Conservation (phyloP, 2,113 vertebrate genomes). For the Andinoacara biseriatus region DNA sequence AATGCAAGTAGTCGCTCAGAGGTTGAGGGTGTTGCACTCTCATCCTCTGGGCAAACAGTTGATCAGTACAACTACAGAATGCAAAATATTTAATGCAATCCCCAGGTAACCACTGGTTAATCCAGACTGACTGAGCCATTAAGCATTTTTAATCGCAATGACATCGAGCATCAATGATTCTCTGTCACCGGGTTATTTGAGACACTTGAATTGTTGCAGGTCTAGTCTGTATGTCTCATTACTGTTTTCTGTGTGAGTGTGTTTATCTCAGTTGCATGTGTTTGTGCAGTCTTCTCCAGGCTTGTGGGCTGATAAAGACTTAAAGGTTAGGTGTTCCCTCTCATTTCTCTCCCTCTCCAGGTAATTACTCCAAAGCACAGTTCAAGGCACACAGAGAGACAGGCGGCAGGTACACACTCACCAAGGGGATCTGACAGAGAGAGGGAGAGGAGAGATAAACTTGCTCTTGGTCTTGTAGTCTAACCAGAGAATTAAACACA, state of each 20-base stretch:
- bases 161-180: neutral
- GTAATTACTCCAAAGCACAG: slow-evolving; percentile 71
- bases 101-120: neutral
- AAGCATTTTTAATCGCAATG: neutral
- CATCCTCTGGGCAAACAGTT: too few relatives aligned
- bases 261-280: slow-evolving; percentile 31
- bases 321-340: slow-evolving; percentile 72
- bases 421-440: slow-evolving; percentile 48
- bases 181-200: neutral
- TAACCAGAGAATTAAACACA: slow-evolving; percentile 53
- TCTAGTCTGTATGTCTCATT: slow-evolving; percentile 23
- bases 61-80: too few relatives aligned
- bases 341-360: slow-evolving; percentile 62
- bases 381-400: slow-evolving; percentile 63
- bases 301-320: slow-evolving; percentile 57
- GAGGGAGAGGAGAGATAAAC: slow-evolving; percentile 52
- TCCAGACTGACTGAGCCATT: neutral
- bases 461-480: slow-evolving; percentile 42
- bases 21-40: too few relatives aligned
- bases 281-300: slow-evolving; percentile 26
- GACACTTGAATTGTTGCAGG: neutral
- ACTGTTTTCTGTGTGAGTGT: slow-evolving; percentile 36
- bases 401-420: slow-evolving; percentile 54
- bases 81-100: too few relatives aligned
- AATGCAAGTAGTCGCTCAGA: too few relatives aligned